phyloP scores from a whole-genome alignment of 2,113 vertebrate genomes.

The Clupea harengus region DNA sequence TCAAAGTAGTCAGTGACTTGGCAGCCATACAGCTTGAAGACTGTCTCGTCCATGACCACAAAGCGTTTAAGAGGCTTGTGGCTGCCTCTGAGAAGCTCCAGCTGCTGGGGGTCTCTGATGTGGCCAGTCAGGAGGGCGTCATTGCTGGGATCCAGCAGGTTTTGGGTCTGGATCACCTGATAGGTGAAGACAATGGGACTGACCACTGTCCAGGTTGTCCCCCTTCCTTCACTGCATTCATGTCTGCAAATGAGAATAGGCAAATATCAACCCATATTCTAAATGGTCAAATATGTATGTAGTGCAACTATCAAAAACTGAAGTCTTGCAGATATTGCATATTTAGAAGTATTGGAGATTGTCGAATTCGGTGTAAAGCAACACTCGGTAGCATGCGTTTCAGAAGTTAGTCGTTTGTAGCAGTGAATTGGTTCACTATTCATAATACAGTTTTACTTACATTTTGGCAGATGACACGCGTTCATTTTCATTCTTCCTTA shows the following conservation, averaged over 20 bases:
- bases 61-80: slow-evolving; percentile 72
- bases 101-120: slow-evolving; percentile 64
- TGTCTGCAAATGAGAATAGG: slow-evolving; percentile 51
- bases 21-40: slow-evolving; percentile 71
- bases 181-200: slow-evolving; percentile 77
- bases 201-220: slow-evolving; percentile 74
- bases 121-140: slow-evolving; percentile 75
- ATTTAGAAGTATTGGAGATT: not conserved
- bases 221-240: slow-evolving; percentile 62
- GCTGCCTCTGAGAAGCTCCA: slow-evolving; percentile 50
- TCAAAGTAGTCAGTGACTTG: slow-evolving; percentile 70
- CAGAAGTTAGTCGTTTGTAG: too few species aligned
- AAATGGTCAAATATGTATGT: too few species aligned
- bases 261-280: not conserved
- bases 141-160: slow-evolving; percentile 73
- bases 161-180: slow-evolving; percentile 71
- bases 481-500: slow-evolving; percentile 48
- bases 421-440: too few species aligned
- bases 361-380: not conserved
- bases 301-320: too few species aligned
- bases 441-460: slow-evolving; percentile 62
- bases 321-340: not conserved
- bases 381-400: too few species aligned
- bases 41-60: slow-evolving; percentile 74
- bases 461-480: slow-evolving; percentile 76